A percentile compares a stretch with the other conserved stretches of the same genome.
Evolutionary conservation across 2,113 vertebrate species (phyloP).

Genomic region (Saccopteryx bilineata): DNA sequence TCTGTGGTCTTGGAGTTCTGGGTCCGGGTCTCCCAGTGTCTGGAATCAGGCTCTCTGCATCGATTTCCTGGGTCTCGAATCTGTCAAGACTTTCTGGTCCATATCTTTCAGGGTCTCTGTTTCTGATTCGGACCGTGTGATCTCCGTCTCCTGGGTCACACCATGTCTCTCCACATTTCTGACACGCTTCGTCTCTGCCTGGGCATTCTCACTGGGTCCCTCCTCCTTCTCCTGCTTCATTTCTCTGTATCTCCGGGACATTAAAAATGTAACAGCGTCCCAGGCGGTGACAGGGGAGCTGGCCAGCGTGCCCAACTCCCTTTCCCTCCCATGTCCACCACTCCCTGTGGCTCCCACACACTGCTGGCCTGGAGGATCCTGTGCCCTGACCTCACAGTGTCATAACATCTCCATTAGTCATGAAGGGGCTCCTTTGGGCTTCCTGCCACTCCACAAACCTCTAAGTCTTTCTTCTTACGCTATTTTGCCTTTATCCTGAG

Average conservation of each 20-base stretch:
- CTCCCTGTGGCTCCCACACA: background rate
- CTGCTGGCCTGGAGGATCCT: conserved; percentile 45
- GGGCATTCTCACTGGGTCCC: background rate
- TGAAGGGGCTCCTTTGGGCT: background rate
- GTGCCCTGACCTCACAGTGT: background rate
- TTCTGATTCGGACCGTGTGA: background rate
- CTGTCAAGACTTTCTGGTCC: background rate
- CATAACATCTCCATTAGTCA: background rate
- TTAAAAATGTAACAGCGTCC: conserved; percentile 83
- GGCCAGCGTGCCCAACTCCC: background rate
- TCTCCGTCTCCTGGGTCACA: background rate
- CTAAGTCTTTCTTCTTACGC: background rate
- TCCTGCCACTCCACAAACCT: background rate
- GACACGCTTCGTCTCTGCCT: background rate
- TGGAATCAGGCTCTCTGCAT: background rate
- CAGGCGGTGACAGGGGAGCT: conserved; percentile 45
- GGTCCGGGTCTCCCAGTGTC: background rate
- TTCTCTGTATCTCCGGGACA: conserved; percentile 69
- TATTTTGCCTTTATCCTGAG: background rate
- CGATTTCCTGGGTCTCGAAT: background rate
- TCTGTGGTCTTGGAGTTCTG: background rate
- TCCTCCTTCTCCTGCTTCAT: conserved; percentile 61
- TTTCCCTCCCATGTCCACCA: background rate
- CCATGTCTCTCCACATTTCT: background rate
- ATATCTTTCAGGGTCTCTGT: background rate